Conservation (phyloP, 2,113 vertebrate genomes). For the Indicator indicator region DNA sequence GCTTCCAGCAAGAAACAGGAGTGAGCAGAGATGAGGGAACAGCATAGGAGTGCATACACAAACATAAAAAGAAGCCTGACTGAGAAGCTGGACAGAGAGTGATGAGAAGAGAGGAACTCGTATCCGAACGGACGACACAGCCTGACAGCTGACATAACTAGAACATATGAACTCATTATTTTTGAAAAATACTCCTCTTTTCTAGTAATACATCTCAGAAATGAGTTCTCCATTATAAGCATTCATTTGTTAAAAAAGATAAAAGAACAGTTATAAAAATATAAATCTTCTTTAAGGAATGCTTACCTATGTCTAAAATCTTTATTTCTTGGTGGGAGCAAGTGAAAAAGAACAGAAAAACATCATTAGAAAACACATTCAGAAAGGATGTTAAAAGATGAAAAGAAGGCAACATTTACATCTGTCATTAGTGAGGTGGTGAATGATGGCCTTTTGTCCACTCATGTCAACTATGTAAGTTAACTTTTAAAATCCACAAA, state of each 20-base stretch:
- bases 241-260: constrained; percentile 68
- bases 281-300: constrained; percentile 72
- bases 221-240: constrained; percentile 59
- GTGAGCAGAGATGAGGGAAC: not conserved
- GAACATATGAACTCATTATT: constrained; percentile 67
- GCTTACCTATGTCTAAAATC: constrained; percentile 99
- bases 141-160: constrained; percentile 59
- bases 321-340: constrained; percentile 95
- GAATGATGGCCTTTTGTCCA: not conserved
- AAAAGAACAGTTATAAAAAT: constrained; percentile 67
- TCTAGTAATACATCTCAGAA: constrained; percentile 54
- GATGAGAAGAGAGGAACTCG: constrained; percentile 38
- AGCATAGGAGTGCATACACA: constrained; percentile 16
- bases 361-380: constrained; percentile 74
- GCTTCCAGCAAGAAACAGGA: not conserved
- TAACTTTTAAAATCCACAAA: constrained; percentile 2
- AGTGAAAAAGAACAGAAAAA: constrained; percentile 77
- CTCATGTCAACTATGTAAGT: fast-evolving
- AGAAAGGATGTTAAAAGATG: constrained; percentile 63
- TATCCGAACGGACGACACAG: constrained; percentile 17
- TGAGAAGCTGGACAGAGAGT: not conserved
- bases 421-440: not conserved
- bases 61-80: constrained; percentile 10
- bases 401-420: constrained; percentile 60
- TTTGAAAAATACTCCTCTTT: constrained; percentile 64